Evolutionary conservation across 2,113 vertebrate species (phyloP), one percentile per base, ranked within the genome.

Genomic region (Hypomesus transpacificus): DNA sequence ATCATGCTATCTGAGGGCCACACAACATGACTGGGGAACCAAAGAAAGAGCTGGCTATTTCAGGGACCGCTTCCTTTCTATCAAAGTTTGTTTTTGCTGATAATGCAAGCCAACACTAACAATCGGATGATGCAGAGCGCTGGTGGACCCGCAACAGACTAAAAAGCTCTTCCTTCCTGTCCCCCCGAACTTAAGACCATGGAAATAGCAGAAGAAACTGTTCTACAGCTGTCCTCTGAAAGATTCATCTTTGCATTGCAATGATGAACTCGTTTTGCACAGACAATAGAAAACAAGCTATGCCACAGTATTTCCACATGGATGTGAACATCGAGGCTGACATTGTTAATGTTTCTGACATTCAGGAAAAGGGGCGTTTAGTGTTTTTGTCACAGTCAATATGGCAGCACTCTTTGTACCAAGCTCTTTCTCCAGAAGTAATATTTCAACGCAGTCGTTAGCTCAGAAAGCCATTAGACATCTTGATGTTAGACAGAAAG

Each of bases 61-160:
- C 85, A 83, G 79, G 78, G 85, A 79, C 81, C 85, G 89, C 86
- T 88, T 92, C 89, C 89, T 92, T 86, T 79, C 76, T 82, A 79
- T 84, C 74, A 87, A 75, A 75, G 89, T 91, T 91, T 89, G 75
- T 91, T 92, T 92, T 90, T 74, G 75, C 82, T 77, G 68, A 80
- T 82, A 75, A 80, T 22, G 56, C 65, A 20, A 71, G 88, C 92
- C 90, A 92, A 91, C 80, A 87, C 70, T 71, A 92, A 91, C 88
- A 93, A 78, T 80, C 50, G 31, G 81, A 82, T 70, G 78, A 87
- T 85, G 84, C 79, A 70, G 81, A 76, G 79, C 75, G 68, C 81
- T 71, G 73, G 46, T 73, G 65, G 80, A 87, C 66, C 64, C 79
- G 82, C 86, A 16, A 77, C 82, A 82, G 87, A 86, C 81, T 86